These are phyloP conservation scores for Fistularia commersonii DNA, from an alignment of 2,797 vertebrate species.

Conservation along the genomic window DNA sequence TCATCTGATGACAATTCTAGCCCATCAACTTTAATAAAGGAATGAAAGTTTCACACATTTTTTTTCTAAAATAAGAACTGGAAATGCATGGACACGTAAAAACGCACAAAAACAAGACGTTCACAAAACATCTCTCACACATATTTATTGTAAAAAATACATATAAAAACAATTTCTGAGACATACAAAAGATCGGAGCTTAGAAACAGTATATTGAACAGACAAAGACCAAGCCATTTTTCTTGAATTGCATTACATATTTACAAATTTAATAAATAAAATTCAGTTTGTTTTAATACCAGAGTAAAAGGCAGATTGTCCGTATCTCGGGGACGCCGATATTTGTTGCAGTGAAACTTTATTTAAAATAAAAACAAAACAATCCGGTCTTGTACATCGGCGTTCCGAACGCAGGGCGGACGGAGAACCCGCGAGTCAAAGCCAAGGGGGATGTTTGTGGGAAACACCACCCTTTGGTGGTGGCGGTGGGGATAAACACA, in stretches of 20 bases:
- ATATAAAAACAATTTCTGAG: conserved; percentile 82
- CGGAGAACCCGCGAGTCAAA: conserved; percentile 13
- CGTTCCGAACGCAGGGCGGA: conserved; percentile 36
- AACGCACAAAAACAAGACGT: conserved; percentile 19
- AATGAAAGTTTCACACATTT: too few species aligned
- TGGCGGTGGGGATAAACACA: conserved; percentile 38
- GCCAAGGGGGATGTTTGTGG: conserved; percentile 36
- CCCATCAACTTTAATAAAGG: too few species aligned
- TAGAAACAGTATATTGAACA: conserved; percentile 80
- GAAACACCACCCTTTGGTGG: conserved; percentile 50
- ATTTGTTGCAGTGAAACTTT: conserved; percentile 46
- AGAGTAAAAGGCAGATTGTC: conserved; percentile 76
- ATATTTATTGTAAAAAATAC: conserved; percentile 88
- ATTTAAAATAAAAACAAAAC: too few species aligned
- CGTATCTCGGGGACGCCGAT: conserved; percentile 55
- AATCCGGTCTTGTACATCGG: conserved; percentile 33
- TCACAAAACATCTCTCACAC: conserved; percentile 59
- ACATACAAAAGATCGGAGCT: conserved; percentile 81
- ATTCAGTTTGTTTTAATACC: conserved; percentile 68
- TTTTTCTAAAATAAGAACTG: too few species aligned
- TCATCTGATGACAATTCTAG: too few species aligned
- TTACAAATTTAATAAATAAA: conserved; percentile 86
- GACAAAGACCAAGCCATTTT: conserved; percentile 74
- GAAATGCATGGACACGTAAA: conserved; percentile 30
- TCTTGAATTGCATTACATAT: conserved; percentile 76